Evolutionary conservation across 2,113 vertebrate species (phyloP).

Genomic region (Tretioscincus oriximinensis): DNA sequence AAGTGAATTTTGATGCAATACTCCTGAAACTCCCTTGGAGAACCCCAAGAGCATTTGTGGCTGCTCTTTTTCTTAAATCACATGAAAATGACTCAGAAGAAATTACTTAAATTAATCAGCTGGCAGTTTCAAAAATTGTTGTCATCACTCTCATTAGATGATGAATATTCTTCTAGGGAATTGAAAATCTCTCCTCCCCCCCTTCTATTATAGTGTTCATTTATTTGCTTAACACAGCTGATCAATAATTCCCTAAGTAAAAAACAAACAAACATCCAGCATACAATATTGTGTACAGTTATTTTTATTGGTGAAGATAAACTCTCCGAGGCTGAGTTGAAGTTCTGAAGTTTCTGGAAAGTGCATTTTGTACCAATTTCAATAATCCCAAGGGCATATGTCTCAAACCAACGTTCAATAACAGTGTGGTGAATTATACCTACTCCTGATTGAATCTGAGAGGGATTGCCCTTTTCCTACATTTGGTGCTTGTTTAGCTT

Average conservation of each 20-base stretch:
- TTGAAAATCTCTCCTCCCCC: not conserved
- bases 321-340: conserved; percentile 10
- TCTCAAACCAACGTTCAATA: not conserved
- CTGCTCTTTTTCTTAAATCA: not conserved
- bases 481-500: conserved; percentile 24
- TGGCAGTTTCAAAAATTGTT: not conserved
- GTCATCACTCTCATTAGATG: not conserved
- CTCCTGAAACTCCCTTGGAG: too few relatives aligned
- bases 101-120: not conserved
- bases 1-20: too few relatives aligned
- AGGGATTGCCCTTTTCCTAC: conserved; percentile 2
- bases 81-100: too few relatives aligned
- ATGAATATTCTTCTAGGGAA: not conserved
- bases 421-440: conserved; percentile 9
- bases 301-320: not conserved
- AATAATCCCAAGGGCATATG: conserved; percentile 8
- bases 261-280: not conserved
- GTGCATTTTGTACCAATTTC: conserved; percentile 8
- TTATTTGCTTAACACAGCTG: not conserved
- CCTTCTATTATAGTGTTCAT: not conserved
- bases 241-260: not conserved
- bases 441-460: conserved; percentile 13
- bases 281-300: not conserved
- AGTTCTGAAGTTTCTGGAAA: conserved; percentile 7
- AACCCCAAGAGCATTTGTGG: not conserved